phyloP scores from a whole-genome alignment of 2,888 invertebrate species.

The Eristalis tenax region DNA sequence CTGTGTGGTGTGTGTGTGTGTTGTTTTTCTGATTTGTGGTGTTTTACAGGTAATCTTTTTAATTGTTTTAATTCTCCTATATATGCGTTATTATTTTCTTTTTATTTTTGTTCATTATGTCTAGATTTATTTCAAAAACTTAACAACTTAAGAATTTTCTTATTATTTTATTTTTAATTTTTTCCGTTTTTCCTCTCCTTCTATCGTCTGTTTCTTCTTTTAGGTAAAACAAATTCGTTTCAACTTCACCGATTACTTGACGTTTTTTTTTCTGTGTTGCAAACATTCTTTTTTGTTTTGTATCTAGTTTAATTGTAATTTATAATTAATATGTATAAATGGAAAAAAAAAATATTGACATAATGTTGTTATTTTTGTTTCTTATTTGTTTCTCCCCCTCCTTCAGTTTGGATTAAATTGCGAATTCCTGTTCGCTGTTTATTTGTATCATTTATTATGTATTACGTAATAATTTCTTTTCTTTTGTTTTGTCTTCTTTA shows the following conservation, averaged over 20 bases:
- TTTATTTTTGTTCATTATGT: conserved; percentile 10
- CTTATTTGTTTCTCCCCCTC: not conserved
- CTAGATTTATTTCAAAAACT: conserved; percentile 67
- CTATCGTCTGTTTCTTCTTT: not conserved
- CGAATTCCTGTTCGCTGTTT: conserved; percentile 30
- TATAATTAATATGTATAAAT: conserved; percentile 52
- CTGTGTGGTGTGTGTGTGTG: not conserved
- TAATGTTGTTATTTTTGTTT: conserved; percentile 11
- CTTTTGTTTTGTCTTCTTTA: conserved; percentile 59
- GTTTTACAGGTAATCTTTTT: conserved; percentile 61
- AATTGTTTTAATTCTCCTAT: conserved; percentile 66
- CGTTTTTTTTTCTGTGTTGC: conserved; percentile 14
- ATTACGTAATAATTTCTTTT: conserved; percentile 62
- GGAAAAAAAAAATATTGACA: conserved; percentile 51
- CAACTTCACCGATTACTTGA: not conserved
- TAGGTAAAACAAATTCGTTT: conserved; percentile 67
- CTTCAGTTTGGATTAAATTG: conserved; percentile 23
- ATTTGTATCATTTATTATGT: conserved; percentile 53
- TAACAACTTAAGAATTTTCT: conserved; percentile 65
- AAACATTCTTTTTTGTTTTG: conserved; percentile 2
- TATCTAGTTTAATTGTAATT: conserved; percentile 40
- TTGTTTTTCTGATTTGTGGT: not conserved
- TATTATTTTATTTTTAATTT: conserved; percentile 35
- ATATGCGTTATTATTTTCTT: conserved; percentile 11
- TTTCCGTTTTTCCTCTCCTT: conserved; percentile 17